Evolutionary conservation across 2,888 invertebrate species (phyloP), one percentile per base, ranked within the genome.

Genomic region (Drosophila algonquin): DNA sequence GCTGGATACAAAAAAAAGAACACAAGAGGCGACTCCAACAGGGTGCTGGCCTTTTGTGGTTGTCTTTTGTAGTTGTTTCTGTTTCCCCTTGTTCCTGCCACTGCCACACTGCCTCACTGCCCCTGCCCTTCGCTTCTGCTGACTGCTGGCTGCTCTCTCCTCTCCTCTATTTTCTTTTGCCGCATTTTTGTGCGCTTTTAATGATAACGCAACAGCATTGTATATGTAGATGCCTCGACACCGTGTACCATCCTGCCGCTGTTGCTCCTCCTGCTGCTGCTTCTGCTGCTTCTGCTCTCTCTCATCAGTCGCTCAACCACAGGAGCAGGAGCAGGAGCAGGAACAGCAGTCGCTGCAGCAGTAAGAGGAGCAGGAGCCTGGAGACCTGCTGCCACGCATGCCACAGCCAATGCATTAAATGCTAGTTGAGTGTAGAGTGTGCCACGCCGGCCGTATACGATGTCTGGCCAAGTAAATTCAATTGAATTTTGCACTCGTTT

Each of bases 381-480:
- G 47, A 47, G 47, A 47, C 47, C 57, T 51, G 57, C 67, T 57
- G 57, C 60, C 69, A 76, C 77, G 73, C 77, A 75, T 76, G 72
- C 51, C 68, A 30, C 61, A 44, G 69, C 51, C 70, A 59, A 62
- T 81, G 74, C 76, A 81, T 84, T 81, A 79, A 84, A 78, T 76
- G 74, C 72, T 74, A 73, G 70, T 73, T 75, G 65, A 50, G 57
- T 40, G 40, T 6, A 40, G 40, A 40, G 40, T n/a, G 40, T 40
- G 40, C 40, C 40, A 40, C 40, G 40, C 52, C 56, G 35, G 56
- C 52, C 30, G 30, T 62, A 63, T 30, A 65, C 71, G 61, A 69
- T 76, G 73, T 81, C 79, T 88, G 80, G 77, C 82, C 78, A 82
- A 89, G 85, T 82, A 87, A 90, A 89, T 90, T 90, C 86, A 89